phyloP scores from a whole-genome alignment of 1,140 invertebrate genomes.

The Drosophila busckii region DNA sequence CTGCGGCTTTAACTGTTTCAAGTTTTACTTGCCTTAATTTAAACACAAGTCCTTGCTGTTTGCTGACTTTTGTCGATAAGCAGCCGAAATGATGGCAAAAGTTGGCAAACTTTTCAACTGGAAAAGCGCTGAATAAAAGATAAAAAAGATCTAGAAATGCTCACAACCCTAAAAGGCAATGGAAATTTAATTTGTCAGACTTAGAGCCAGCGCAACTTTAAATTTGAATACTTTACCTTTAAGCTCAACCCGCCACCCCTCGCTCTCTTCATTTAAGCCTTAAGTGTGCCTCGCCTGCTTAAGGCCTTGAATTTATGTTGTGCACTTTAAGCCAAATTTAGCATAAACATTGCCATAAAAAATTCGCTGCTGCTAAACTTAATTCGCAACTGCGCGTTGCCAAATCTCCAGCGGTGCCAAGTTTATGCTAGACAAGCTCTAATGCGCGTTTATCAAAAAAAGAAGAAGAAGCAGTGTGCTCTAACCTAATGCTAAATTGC shows the following conservation, averaged over 20 bases:
- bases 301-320: conserved; percentile 44
- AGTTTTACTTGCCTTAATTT: conserved; percentile 69
- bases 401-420: conserved; percentile 52
- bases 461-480: conserved; percentile 5
- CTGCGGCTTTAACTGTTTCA: conserved; percentile 31
- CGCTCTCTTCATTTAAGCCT: neutral
- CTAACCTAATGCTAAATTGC: conserved; percentile 38
- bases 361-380: conserved; percentile 33
- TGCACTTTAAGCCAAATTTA: conserved; percentile 40
- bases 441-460: conserved; percentile 66
- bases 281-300: neutral
- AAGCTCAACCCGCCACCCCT: neutral
- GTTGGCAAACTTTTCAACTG: conserved; percentile 36
- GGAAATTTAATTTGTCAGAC: conserved; percentile 53
- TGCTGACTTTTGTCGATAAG: conserved; percentile 69
- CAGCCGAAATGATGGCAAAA: conserved; percentile 53
- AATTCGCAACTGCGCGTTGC: conserved; percentile 59
- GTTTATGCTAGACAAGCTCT: conserved; percentile 75
- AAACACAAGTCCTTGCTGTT: conserved; percentile 69
- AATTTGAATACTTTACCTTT: conserved; percentile 15
- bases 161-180: conserved; percentile 15
- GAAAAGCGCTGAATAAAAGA: neutral
- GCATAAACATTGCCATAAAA: conserved; percentile 53
- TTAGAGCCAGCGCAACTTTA: conserved; percentile 42
- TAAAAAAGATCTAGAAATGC: conserved; percentile 10